Evolutionary conservation across 2,797 vertebrate species (phyloP).

Genomic region (Acanthurus lineatus): DNA sequence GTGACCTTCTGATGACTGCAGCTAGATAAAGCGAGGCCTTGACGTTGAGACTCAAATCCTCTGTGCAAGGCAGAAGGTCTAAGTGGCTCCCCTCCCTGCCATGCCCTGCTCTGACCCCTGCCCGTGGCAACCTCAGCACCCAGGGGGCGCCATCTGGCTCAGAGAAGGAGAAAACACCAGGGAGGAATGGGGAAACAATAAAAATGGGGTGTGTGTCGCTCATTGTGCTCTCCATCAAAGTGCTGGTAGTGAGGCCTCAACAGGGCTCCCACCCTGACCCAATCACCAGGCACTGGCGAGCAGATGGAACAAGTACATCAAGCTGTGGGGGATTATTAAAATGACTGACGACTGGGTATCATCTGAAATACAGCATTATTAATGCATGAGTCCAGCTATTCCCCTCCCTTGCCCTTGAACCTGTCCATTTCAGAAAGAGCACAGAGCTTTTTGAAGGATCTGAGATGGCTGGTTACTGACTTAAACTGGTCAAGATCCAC

Average conservation of each 20-base stretch:
- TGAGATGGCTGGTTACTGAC: slow-evolving; percentile 68
- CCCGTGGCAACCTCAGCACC: slow-evolving; percentile 79
- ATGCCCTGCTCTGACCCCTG: slow-evolving; percentile 79
- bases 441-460: slow-evolving; percentile 73
- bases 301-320: slow-evolving; percentile 92
- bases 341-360: slow-evolving; percentile 90
- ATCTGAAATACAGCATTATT: slow-evolving; percentile 89
- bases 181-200: slow-evolving; percentile 79
- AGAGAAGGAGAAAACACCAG: slow-evolving; percentile 71
- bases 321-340: slow-evolving; percentile 92
- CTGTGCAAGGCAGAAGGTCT: slow-evolving; percentile 76
- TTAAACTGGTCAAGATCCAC: slow-evolving; percentile 61
- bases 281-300: slow-evolving; percentile 84
- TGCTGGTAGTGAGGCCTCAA: slow-evolving; percentile 80
- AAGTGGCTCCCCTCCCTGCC: slow-evolving; percentile 78
- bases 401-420: slow-evolving; percentile 88
- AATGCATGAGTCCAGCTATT: slow-evolving; percentile 88
- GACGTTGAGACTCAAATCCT: slow-evolving; percentile 78
- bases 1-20: slow-evolving; percentile 60
- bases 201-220: slow-evolving; percentile 75
- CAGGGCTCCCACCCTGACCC: slow-evolving; percentile 77
- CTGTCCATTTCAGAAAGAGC: slow-evolving; percentile 78
- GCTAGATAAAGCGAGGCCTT: slow-evolving; percentile 74
- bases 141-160: slow-evolving; percentile 88
- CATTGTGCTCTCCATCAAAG: slow-evolving; percentile 89